Percentiles rank a stretch among this genome's conserved stretches.
Evolutionary conservation across 2,113 vertebrate genomes (phyloP).

Genomic region (Bos indicus): DNA sequence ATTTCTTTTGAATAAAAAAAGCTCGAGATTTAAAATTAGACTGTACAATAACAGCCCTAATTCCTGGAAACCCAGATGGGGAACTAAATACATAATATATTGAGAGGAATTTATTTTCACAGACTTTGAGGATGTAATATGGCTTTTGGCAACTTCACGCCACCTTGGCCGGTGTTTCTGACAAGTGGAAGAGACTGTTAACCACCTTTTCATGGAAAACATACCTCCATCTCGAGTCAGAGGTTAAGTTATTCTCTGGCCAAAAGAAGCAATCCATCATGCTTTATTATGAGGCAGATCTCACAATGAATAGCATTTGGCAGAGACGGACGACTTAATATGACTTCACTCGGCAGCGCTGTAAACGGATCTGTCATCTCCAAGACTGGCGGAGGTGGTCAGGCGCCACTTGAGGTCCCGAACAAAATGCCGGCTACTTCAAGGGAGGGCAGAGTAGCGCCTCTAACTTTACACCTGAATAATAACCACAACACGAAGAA

Average conservation of each 20-base stretch:
- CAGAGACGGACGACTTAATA: conserved; percentile 84
- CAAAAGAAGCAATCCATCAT: conserved; percentile 67
- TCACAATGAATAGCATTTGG: conserved; percentile 71
- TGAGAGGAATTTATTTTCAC: conserved; percentile 16
- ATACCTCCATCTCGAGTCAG: conserved; percentile 47
- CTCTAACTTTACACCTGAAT: background rate
- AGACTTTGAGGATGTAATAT: background rate
- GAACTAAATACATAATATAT: background rate
- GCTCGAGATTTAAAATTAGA: conserved; percentile 41
- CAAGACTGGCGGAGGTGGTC: conserved; percentile 68
- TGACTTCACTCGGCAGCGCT: conserved; percentile 45
- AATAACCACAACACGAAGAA: fast-evolving
- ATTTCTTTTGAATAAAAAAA: background rate
- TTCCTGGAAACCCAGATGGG: conserved; percentile 13
- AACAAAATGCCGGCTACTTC: background rate
- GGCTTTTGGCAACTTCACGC: background rate
- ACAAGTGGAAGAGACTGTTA: background rate
- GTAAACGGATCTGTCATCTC: conserved; percentile 46
- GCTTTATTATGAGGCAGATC: conserved; percentile 68
- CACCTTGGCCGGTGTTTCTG: conserved; percentile 5
- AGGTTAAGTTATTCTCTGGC: conserved; percentile 69
- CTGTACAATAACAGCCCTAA: background rate
- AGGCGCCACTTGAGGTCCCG: background rate
- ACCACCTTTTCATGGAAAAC: conserved; percentile 50
- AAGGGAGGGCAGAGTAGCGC: background rate